Percentiles rank a stretch among this genome's conserved stretches.
Evolutionary conservation across 2,797 vertebrate genomes (phyloP).

Genomic region (Gymnothorax javanicus): DNA sequence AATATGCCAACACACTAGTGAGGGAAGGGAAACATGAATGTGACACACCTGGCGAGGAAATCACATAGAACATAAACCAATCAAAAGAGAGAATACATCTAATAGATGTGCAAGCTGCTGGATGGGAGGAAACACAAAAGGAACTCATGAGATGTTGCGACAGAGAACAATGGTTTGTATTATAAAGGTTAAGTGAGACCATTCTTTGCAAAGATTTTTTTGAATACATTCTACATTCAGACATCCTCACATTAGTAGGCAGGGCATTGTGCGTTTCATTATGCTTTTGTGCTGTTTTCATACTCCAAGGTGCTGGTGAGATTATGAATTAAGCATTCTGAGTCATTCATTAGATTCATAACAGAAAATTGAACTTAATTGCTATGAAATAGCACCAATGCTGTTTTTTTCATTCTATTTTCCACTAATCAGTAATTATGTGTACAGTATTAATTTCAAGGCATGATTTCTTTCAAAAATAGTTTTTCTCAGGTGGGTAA

Average conservation of each 20-base stretch:
- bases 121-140: too few species aligned
- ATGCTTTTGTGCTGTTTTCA: constrained; percentile 4
- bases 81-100: too few species aligned
- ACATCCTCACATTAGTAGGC: neutral
- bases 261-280: neutral
- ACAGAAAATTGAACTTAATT: constrained; percentile 62
- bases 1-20: too few species aligned
- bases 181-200: constrained; percentile 14
- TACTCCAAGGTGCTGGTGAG: constrained; percentile 37
- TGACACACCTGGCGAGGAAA: too few species aligned
- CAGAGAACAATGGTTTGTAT: neutral
- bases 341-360: constrained; percentile 61
- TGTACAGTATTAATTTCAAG: constrained; percentile 56
- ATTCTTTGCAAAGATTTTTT: neutral
- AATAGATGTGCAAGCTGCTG: too few species aligned
- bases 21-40: too few species aligned
- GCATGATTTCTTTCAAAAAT: neutral
- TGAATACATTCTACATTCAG: constrained; percentile 19
- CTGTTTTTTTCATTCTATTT: constrained; percentile 58
- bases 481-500: neutral
- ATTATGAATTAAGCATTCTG: constrained; percentile 59
- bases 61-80: too few species aligned
- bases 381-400: constrained; percentile 52
- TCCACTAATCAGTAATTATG: constrained; percentile 59
- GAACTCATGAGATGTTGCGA: neutral